Percentiles rank a stretch among this genome's conserved stretches.
These are phyloP conservation scores for Salarias fasciatus DNA, from an alignment of 2,797 vertebrate genomes.

Conservation along the genomic window DNA sequence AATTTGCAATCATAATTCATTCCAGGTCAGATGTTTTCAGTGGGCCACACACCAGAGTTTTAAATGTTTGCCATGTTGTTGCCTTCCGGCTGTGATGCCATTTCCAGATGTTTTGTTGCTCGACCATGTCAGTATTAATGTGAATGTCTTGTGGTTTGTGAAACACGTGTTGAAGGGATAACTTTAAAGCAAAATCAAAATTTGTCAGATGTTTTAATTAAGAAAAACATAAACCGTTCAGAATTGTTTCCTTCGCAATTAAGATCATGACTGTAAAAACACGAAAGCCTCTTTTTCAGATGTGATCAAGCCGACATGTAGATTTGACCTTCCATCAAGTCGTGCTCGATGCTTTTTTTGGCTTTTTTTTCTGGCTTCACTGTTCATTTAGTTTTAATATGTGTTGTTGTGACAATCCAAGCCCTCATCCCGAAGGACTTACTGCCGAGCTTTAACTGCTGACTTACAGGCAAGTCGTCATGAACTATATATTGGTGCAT, in stretches of 20 bases:
- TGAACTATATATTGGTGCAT: slow-evolving; percentile 7
- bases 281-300: slow-evolving; percentile 34
- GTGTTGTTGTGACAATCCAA: slow-evolving; percentile 35
- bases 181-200: slow-evolving; percentile 67
- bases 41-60: slow-evolving; percentile 73
- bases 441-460: slow-evolving; percentile 55
- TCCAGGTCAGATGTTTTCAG: slow-evolving; percentile 72
- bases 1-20: slow-evolving; percentile 69
- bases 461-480: slow-evolving; percentile 36
- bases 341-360: slow-evolving; percentile 31
- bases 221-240: slow-evolving; percentile 16
- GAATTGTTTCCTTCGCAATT: slow-evolving; percentile 21
- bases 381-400: slow-evolving; percentile 32
- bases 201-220: slow-evolving; percentile 66
- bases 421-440: slow-evolving; percentile 26
- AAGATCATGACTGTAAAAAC: slow-evolving; percentile 30
- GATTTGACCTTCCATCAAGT: slow-evolving; percentile 18
- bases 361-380: slow-evolving; percentile 41
- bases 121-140: slow-evolving; percentile 81
- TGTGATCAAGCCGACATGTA: slow-evolving; percentile 26
- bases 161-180: slow-evolving; percentile 60
- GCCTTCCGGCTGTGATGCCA: slow-evolving; percentile 63
- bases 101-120: slow-evolving; percentile 72
- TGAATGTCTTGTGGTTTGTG: slow-evolving; percentile 81
- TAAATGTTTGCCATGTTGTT: slow-evolving; percentile 66